These are phyloP conservation scores for Dendrolimus pini DNA, from an alignment of 2,888 invertebrate genomes.

Conservation along the genomic window DNA sequence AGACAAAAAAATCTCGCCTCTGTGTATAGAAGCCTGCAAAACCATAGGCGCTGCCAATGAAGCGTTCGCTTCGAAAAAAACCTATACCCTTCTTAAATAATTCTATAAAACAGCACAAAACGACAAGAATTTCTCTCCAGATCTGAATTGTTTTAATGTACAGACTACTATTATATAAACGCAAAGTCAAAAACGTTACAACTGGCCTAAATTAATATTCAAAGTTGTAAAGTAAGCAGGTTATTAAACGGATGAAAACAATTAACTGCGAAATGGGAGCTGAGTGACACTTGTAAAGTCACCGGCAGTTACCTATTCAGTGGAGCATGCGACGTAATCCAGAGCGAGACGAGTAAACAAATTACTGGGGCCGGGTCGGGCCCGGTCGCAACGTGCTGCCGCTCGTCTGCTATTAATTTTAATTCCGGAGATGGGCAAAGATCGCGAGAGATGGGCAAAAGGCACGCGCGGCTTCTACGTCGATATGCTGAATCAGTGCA, in stretches of 20 bases:
- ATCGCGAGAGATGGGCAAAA: constrained; percentile 58
- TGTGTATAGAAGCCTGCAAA: too few species aligned
- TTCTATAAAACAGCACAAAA: too few species aligned
- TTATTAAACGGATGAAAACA: constrained; percentile 16
- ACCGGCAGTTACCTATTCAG: constrained; percentile 65
- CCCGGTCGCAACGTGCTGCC: constrained; percentile 45
- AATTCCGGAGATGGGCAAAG: constrained; percentile 65
- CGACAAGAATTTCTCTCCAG: too few species aligned
- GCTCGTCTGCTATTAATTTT: constrained; percentile 70
- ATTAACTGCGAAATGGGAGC: constrained; percentile 20
- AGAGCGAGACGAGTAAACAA: constrained; percentile 70
- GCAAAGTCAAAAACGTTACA: neutral
- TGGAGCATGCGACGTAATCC: constrained; percentile 70
- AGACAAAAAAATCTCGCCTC: too few species aligned
- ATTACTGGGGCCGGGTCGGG: constrained; percentile 57
- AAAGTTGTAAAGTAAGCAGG: constrained; percentile 7
- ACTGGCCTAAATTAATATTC: neutral
- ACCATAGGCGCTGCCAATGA: too few species aligned
- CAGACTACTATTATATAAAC: neutral
- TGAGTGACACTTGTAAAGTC: constrained; percentile 40
- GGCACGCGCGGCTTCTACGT: constrained; percentile 50
- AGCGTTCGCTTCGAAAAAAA: too few species aligned
- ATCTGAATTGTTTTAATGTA: too few species aligned
- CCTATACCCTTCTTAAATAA: too few species aligned
- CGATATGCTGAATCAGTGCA: constrained; percentile 22